Evolutionary conservation across 2,113 vertebrate species (phyloP), one percentile per base, ranked within the genome.

Genomic region (Phaethon lepturus): DNA sequence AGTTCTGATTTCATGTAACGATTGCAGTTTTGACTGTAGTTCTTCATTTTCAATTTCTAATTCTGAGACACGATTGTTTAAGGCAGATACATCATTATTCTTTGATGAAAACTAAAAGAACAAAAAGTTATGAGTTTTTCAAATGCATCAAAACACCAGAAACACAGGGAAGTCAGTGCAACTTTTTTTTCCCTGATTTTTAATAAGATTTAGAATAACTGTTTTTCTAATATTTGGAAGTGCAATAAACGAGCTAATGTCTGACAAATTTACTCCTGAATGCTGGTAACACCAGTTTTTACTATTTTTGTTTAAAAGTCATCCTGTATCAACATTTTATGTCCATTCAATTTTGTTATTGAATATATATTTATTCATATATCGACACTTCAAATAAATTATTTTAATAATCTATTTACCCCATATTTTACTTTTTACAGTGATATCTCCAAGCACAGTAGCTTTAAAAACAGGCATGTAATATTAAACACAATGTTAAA

Each of bases 1-100:
- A 35, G 97, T 95, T 96, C 96, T 98, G 49, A 99, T 96, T 76
- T 99, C 98, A 47, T 98, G 71, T 20, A 98, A 97, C 1, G 98
- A 97, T 28, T 99, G 98, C 19, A 99, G 91, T 88, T 98, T 99
- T 95, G 98, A 98, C 16, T 98, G 97, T 56, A 98, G 97, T 4
- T 99, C 98, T 95, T 98, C 98, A 22, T 98, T 96, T 93, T 99
- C 99, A 72, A 90, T 98, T 94, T 99, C 98, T 45, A 99, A 97
- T 7, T 98, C 98, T 6, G 97, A 97, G 90, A 99, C 68, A 4
- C 81, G 98, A 64, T 62, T 95, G 66, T 95, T 98, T 73, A 99
- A 97, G 24, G 96, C 91, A 7, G 93, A 97, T 15, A 98, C 78
- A 38, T 99, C 98, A 0, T 95, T 98, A 45, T 96, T 96, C 24